Percentiles rank a stretch among this genome's conserved stretches.
These are phyloP conservation scores for Centropus unirufus DNA, from an alignment of 2,113 vertebrate genomes.

Conservation along the genomic window DNA sequence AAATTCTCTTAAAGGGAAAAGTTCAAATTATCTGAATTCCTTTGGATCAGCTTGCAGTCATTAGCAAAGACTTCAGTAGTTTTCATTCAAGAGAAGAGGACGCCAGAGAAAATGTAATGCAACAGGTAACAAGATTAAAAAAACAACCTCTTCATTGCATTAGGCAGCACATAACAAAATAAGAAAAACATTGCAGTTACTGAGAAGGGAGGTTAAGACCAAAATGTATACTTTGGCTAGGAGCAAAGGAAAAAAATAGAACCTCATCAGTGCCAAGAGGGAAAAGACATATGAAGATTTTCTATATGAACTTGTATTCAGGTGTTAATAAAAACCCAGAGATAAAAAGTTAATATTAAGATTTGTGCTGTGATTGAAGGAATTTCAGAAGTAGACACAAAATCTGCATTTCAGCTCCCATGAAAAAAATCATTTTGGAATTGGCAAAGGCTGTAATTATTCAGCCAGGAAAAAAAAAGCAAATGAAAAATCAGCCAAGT, in stretches of 20 bases:
- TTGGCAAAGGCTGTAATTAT: background rate
- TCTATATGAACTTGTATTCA: accelerated
- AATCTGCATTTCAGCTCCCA: background rate
- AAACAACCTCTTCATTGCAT: background rate
- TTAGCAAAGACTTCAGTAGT: background rate
- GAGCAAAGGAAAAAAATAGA: background rate
- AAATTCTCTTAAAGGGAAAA: background rate
- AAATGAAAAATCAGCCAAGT: background rate
- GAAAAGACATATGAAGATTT: background rate
- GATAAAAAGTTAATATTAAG: background rate
- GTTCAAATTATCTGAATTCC: background rate
- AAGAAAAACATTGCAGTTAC: background rate
- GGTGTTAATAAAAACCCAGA: background rate
- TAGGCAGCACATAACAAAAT: background rate
- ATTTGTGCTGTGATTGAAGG: background rate
- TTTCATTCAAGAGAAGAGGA: background rate
- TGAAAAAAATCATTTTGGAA: background rate
- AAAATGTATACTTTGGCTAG: background rate
- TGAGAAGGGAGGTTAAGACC: background rate
- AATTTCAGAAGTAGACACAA: background rate
- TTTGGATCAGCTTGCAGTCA: background rate
- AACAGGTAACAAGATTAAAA: background rate
- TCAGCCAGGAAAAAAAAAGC: background rate
- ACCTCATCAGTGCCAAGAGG: background rate
- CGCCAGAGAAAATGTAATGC: background rate